phyloP scores from a whole-genome alignment of 2,113 vertebrate species.

The Syrrhaptes paradoxus region DNA sequence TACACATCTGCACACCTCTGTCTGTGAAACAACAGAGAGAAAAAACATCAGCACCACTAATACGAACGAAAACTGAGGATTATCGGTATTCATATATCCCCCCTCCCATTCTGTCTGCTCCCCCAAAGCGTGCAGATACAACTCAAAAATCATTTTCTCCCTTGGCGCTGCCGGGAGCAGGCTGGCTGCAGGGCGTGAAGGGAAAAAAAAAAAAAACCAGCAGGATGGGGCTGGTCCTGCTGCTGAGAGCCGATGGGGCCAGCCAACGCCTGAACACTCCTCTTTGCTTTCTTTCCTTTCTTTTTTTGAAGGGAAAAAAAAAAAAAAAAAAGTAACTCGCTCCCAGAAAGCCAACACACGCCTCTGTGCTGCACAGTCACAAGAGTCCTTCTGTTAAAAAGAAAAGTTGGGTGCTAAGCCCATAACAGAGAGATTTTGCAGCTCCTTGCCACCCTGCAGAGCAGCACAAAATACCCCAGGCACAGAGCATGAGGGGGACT shows the following conservation, averaged over 20 bases:
- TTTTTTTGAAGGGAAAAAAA: rapidly evolving
- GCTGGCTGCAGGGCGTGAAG: neutral
- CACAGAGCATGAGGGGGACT: rapidly evolving
- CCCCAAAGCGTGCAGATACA: neutral
- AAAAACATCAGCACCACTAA: neutral
- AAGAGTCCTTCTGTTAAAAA: neutral
- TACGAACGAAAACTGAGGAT: neutral
- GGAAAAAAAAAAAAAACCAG: too few species aligned
- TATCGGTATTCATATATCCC: too few species aligned
- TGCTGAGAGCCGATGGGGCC: rapidly evolving
- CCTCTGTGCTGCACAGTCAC: neutral
- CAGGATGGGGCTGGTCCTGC: neutral
- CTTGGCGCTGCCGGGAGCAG: rapidly evolving
- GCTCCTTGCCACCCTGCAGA: too few species aligned
- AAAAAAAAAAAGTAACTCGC: neutral
- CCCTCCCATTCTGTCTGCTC: neutral
- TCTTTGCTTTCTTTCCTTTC: neutral
- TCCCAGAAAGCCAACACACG: neutral
- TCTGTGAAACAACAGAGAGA: neutral
- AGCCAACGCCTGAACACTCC: neutral
- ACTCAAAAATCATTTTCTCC: neutral
- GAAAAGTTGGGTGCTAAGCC: neutral
- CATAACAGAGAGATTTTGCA: neutral
- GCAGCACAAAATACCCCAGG: rapidly evolving
- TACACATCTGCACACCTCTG: neutral